Base-by-base conservation (phyloP, 2,888 invertebrate species). In the Drosophila mulleri region DNA sequence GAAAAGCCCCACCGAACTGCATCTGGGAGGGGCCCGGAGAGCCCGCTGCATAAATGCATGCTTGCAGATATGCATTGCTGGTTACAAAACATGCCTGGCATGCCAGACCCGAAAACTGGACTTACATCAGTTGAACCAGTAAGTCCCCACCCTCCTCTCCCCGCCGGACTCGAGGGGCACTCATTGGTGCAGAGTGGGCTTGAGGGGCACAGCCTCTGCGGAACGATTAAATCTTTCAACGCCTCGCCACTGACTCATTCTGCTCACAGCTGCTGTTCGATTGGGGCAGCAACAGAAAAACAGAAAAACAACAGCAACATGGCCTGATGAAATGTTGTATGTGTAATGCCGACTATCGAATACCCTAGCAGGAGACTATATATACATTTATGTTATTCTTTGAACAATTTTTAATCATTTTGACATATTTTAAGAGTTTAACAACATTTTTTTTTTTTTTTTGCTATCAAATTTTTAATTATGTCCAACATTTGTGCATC, bases 181-280 rank as follows among this genome's bases (percentile, higher is more conserved):
- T 44, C 39, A 52, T 37, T 61, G 48, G 61, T 35, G 54, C 35
- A 14, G 57, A 52, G 62, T 53, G 57, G 59, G 48, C 56, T 80
- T 80, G 39, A 62, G 80, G 80, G 80, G 78, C 71, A 71, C 56
- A 67, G 77, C 76, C 71, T 44, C 58, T 7, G 64, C 61, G 61
- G 80, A 62, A 70, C 89, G 90, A 89, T 89, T 83, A 78, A 83
- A 86, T 90, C 89, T 83, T 80, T 90, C 87, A 83, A 86, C 90
- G 90, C 90, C 87, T 77, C 68, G 89, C 47, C 70, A 83, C 84
- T 90, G 86, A 90, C 80, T 90, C 90, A 87, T 84, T 80, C 77
- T 77, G 72, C 80, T 72, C 73, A 57, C 88, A 72, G 82, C 82
- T 82, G 82, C 75, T 82, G 75, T 61, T 72, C 70, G 80, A 70